Percentiles rank a stretch among this genome's conserved stretches.
Conservation (phyloP, 1,140 invertebrate species). For the Conus betulinus region DNA sequence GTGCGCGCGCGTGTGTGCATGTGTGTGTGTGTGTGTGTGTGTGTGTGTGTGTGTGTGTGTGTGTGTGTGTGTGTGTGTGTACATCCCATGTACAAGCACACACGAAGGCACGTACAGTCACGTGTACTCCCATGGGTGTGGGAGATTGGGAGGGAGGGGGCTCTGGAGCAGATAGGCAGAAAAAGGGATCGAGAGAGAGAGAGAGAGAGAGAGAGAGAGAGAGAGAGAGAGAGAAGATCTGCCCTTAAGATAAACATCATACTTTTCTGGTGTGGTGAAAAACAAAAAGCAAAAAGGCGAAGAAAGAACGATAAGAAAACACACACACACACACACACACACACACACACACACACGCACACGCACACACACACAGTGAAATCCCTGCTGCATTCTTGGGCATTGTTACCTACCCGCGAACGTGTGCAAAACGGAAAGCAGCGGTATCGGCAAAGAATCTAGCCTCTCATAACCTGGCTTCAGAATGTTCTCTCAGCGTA, state of each 20-base stretch:
- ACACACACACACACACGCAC: too few relatives aligned
- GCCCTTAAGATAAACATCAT: too few relatives aligned
- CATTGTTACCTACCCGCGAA: not conserved
- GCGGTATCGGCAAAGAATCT: not conserved
- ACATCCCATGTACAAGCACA: too few relatives aligned
- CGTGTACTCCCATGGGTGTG: not conserved
- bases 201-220: not conserved
- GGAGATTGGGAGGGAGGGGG: not conserved
- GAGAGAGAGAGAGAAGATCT: slow-evolving; percentile 6
- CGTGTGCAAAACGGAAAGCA: not conserved
- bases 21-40: too few relatives aligned
- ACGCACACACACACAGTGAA: not conserved
- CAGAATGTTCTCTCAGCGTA: not conserved
- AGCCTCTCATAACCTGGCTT: not conserved
- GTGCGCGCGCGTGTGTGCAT: too few relatives aligned
- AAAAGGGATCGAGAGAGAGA: not conserved
- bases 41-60: too few relatives aligned
- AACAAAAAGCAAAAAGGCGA: not conserved
- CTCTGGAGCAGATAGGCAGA: not conserved
- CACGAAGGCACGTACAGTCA: too few relatives aligned
- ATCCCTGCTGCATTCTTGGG: not conserved
- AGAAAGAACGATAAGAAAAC: not conserved
- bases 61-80: too few relatives aligned
- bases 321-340: not conserved
- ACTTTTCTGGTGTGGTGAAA: too few relatives aligned